A percentile compares a stretch with the other conserved stretches of the same genome.
Conservation (phyloP, 2,113 vertebrate genomes). For the Halcyon senegalensis region DNA sequence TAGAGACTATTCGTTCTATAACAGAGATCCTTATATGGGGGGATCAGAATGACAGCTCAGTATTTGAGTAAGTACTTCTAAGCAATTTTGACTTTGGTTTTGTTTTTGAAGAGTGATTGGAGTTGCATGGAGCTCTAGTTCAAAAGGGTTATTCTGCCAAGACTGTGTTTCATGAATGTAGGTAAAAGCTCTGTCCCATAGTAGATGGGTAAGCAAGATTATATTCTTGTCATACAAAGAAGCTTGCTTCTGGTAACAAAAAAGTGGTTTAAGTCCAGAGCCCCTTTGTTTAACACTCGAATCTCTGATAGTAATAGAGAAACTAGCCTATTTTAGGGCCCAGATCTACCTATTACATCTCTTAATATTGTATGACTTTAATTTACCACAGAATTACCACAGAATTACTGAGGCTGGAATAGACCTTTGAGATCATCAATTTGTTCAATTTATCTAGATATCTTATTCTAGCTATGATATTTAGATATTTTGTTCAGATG, state of each 20-base stretch:
- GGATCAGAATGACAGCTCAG: constrained; percentile 98
- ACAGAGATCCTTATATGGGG: constrained; percentile 99
- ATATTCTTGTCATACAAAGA: not conserved
- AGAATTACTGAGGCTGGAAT: too few relatives aligned
- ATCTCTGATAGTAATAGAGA: not conserved
- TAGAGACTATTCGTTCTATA: constrained; percentile 97
- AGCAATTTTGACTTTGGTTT: not conserved
- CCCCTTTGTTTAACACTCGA: not conserved
- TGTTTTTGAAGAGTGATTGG: not conserved
- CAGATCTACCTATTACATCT: not conserved
- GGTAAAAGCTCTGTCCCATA: not conserved
- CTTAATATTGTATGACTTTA: not conserved
- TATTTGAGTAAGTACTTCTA: constrained; percentile 90
- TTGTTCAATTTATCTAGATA: not conserved
- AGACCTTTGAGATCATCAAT: too few relatives aligned
- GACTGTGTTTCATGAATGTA: not conserved
- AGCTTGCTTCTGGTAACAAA: not conserved
- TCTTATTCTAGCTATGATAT: not conserved
- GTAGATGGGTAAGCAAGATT: not conserved
- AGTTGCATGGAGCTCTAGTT: not conserved
- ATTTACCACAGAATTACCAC: too few relatives aligned
- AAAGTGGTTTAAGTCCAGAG: not conserved
- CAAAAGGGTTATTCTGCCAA: not conserved
- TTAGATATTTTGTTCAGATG: not conserved
- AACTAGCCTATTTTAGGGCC: not conserved